phyloP scores from a whole-genome alignment of 2,113 vertebrate species.

The Oncorhynchus gorbuscha region DNA sequence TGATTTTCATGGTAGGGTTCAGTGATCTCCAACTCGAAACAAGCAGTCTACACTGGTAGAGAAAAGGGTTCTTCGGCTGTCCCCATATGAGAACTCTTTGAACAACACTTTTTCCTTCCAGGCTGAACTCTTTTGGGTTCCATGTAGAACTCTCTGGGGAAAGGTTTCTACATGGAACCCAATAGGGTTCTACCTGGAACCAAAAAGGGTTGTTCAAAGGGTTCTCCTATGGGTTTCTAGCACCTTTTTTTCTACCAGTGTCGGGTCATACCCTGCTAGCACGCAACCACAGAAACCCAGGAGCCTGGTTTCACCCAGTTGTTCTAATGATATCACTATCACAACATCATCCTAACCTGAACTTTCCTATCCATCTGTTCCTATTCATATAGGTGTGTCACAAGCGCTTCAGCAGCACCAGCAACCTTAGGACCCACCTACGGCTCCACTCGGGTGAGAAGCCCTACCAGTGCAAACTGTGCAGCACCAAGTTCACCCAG shows the following conservation, averaged over 20 bases:
- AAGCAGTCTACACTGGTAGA: slow-evolving; percentile 8
- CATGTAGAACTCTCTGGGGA: no score
- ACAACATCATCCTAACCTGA: neutral
- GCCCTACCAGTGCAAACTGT: slow-evolving; percentile 77
- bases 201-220: no score
- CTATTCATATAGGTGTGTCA: slow-evolving; percentile 74
- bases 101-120: no score
- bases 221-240: no score
- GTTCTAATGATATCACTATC: neutral
- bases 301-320: neutral
- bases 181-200: no score
- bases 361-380: neutral
- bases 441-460: slow-evolving; percentile 76
- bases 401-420: slow-evolving; percentile 85
- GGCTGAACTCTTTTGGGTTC: no score
- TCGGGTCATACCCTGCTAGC: neutral
- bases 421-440: slow-evolving; percentile 85
- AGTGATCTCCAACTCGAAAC: neutral
- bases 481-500: slow-evolving; percentile 73
- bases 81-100: no score
- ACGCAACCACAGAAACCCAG: neutral
- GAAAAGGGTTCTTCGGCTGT: no score
- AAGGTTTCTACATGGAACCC: no score
- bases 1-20: neutral
- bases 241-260: no score